Evolutionary conservation across 2,113 vertebrate genomes (phyloP).

Genomic region (Anseranas semipalmata): DNA sequence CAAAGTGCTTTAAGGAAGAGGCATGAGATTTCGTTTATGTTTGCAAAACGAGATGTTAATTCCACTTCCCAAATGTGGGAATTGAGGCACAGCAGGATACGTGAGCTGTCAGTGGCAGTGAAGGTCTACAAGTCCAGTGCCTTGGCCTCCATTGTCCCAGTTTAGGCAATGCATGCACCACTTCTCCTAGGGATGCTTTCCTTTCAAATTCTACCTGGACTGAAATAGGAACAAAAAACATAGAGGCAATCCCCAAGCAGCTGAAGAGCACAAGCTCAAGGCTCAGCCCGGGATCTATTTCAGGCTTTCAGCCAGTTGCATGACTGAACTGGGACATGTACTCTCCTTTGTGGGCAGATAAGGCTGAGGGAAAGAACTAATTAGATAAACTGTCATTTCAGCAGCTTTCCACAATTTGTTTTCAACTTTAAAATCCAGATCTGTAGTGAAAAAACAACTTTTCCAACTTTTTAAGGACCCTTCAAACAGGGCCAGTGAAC

Average conservation of each 20-base stretch:
- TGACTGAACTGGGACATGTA: not conserved
- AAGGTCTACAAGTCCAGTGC: not conserved
- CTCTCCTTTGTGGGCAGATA: not conserved
- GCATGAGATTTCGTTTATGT: not conserved
- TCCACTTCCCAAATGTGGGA: not conserved
- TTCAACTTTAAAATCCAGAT: constrained; percentile 22
- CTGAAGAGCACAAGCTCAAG: not conserved
- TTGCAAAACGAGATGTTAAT: not conserved
- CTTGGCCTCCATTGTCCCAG: not conserved
- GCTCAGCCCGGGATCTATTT: not conserved
- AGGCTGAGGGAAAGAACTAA: not conserved
- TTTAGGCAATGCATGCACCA: not conserved
- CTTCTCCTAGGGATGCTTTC: not conserved
- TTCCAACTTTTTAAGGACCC: not conserved
- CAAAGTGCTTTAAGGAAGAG: not conserved
- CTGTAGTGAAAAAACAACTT: not conserved
- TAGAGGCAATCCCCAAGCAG: not conserved
- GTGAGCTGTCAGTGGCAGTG: rapidly evolving
- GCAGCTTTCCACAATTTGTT: not conserved
- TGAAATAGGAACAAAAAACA: constrained; percentile 16
- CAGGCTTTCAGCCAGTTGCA: not conserved
- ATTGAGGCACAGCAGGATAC: not conserved
- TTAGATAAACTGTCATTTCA: not conserved
- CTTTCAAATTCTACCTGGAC: not conserved
- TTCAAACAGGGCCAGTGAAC: not conserved